Evolutionary conservation across 2,113 vertebrate genomes (phyloP).

Genomic region (Grantiella picta): DNA sequence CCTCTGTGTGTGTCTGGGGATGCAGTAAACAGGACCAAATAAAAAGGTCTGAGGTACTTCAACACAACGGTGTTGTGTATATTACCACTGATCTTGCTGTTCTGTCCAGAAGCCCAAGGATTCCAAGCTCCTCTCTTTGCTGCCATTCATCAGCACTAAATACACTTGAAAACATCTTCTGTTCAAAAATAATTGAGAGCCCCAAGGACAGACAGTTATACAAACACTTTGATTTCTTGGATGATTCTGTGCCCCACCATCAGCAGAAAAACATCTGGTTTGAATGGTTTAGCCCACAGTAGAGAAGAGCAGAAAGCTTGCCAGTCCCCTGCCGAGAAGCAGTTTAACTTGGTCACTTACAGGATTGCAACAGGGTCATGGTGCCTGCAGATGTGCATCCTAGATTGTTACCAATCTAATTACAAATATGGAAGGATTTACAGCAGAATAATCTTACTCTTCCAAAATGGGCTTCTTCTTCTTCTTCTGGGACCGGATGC

Average conservation of each 20-base stretch:
- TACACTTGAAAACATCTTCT: not conserved
- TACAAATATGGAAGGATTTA: not conserved
- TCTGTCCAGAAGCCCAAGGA: not conserved
- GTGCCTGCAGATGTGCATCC: conserved; percentile 21
- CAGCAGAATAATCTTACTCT: not conserved
- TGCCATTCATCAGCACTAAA: not conserved
- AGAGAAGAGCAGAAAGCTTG: not conserved
- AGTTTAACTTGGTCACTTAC: not conserved
- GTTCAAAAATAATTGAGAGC: conserved; percentile 24
- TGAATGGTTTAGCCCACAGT: not conserved
- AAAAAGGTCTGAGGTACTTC: not conserved
- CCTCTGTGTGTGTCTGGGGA: not conserved
- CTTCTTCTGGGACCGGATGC: not conserved
- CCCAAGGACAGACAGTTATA: not conserved
- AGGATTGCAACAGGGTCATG: not conserved
- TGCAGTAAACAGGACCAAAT: not conserved
- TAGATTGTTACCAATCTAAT: not conserved
- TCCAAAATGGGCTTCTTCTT: not conserved
- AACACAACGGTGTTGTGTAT: not conserved
- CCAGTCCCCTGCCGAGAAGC: not conserved
- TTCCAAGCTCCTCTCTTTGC: not conserved
- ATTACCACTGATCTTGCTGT: not conserved
- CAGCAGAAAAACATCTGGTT: conserved; percentile 16
- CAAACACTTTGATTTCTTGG: conserved; percentile 8
- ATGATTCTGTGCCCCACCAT: not conserved